Conservation (phyloP, 2,113 vertebrate species). For the Pangasianodon hypophthalmus region DNA sequence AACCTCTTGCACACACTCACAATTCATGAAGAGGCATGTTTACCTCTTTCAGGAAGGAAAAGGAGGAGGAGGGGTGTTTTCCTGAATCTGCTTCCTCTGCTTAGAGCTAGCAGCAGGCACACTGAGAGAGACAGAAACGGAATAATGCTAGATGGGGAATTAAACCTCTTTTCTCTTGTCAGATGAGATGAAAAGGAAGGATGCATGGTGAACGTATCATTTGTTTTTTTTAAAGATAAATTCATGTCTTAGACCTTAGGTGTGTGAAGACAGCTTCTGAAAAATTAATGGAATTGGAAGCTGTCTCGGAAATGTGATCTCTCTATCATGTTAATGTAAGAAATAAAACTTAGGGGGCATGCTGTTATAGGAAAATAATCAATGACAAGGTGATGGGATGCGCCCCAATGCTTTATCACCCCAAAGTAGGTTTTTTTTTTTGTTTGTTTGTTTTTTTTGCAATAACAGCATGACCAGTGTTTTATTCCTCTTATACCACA, state of each 20-base stretch:
- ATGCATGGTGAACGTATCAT: neutral
- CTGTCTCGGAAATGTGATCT: neutral
- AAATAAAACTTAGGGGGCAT: neutral
- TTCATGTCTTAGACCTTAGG: neutral
- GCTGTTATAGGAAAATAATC: neutral
- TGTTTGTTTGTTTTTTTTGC: no score
- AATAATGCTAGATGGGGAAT: neutral
- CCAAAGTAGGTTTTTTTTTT: no score
- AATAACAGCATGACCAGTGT: neutral
- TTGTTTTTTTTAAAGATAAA: constrained; percentile 10
- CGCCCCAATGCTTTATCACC: no score
- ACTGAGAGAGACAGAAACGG: neutral
- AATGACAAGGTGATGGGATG: neutral
- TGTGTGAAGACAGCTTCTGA: neutral
- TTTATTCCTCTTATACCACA: neutral
- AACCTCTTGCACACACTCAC: constrained; percentile 14
- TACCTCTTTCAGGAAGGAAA: constrained; percentile 21
- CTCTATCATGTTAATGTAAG: neutral
- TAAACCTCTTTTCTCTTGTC: neutral
- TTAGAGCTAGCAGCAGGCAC: neutral
- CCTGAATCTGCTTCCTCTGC: constrained; percentile 2
- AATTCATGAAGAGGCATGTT: constrained; percentile 24
- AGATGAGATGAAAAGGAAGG: neutral
- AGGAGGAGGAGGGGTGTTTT: neutral
- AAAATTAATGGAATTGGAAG: neutral